phyloP scores from a whole-genome alignment of 2,113 vertebrate species.

The Meriones unguiculatus region DNA sequence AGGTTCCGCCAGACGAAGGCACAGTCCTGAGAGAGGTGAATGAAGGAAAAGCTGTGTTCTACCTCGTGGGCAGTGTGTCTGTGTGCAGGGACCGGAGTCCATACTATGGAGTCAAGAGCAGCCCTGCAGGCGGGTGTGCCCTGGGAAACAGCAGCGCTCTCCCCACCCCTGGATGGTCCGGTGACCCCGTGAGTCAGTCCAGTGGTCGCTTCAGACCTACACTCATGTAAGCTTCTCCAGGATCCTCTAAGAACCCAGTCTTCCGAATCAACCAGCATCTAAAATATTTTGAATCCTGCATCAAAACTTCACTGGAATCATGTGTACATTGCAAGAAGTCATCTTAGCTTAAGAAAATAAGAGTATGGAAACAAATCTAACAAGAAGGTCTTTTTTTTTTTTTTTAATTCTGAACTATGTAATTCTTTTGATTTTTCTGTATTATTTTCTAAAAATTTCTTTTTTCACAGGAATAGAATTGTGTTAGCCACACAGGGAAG shows the following conservation, averaged over 20 bases:
- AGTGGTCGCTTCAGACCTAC: not conserved
- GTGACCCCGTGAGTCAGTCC: not conserved
- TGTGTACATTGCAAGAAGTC: not conserved
- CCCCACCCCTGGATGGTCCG: not conserved
- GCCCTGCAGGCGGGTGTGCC: no score
- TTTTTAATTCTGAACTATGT: not conserved
- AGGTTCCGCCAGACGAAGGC: not conserved
- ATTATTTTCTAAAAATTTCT: not conserved
- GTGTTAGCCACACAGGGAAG: not conserved
- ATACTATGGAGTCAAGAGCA: not conserved
- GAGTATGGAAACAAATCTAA: not conserved
- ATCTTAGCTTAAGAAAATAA: conserved; percentile 43
- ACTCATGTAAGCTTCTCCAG: not conserved
- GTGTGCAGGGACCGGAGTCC: not conserved
- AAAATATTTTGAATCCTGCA: not conserved
- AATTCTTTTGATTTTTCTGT: conserved; percentile 15
- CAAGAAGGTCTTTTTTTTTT: not conserved
- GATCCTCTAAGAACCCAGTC: not conserved
- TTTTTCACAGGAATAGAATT: conserved; percentile 47
- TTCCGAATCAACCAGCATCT: not conserved
- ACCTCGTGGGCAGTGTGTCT: not conserved
- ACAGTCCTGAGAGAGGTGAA: not conserved
- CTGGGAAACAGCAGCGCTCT: not conserved
- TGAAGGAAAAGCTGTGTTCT: not conserved
- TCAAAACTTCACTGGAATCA: not conserved